Conservation (phyloP, 2,888 invertebrate species). For the Eilema sororculum region DNA sequence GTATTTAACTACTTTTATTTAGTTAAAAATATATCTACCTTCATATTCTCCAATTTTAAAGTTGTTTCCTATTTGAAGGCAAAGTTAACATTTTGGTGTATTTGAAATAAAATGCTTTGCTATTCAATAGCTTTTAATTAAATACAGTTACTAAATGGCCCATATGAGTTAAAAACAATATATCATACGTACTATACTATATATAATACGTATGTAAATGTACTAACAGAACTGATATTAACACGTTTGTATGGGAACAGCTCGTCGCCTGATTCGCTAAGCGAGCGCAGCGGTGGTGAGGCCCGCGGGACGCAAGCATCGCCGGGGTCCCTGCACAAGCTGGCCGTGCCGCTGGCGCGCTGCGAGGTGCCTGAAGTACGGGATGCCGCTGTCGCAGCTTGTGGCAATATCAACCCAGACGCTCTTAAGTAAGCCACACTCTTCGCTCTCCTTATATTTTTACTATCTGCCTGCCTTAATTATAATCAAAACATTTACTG, state of each 20-base stretch:
- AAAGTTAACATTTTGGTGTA: background rate
- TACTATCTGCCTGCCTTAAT: no score
- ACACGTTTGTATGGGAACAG: constrained; percentile 74
- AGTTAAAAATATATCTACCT: background rate
- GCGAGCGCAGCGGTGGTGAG: constrained; percentile 93
- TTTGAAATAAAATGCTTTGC: background rate
- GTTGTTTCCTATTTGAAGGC: no score
- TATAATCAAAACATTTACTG: no score
- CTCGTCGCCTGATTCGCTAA: constrained; percentile 96
- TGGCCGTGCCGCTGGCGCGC: constrained; percentile 95
- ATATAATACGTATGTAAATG: background rate
- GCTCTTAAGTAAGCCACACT: constrained; percentile 92
- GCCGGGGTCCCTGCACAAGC: constrained; percentile 95
- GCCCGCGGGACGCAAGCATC: constrained; percentile 91
- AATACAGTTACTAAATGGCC: background rate
- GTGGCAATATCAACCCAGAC: constrained; percentile 97
- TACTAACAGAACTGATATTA: background rate
- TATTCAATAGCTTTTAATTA: background rate
- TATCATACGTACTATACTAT: no score
- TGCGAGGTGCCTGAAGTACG: constrained; percentile 98
- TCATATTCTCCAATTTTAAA: background rate
- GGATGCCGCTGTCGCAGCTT: constrained; percentile 96
- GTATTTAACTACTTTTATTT: constrained; percentile 13
- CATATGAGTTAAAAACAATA: background rate
- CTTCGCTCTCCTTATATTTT: background rate